Base-by-base conservation (phyloP, 1,140 invertebrate genomes). In the Pomacea maculata region DNA sequence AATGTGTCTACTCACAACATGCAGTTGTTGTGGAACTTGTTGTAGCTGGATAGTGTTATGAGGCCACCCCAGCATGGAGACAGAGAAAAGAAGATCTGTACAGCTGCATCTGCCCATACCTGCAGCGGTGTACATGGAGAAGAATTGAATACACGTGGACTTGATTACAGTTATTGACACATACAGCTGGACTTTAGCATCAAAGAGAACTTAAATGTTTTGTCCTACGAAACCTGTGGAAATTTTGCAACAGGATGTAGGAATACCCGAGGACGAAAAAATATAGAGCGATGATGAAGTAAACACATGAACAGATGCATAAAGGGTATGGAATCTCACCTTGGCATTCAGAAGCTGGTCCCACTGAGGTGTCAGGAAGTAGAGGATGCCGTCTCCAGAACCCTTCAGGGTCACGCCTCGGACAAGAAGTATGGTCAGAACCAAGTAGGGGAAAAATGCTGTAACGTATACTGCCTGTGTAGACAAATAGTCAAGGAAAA, bases 21-120 rank as follows among this genome's bases (percentile, higher is more conserved):
- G 83, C 97, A 95, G 86, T 96, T 96, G 88, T 97, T 97, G 87
- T 96, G 94, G 88, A 96, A 96, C 89, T 95, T 95, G 91, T 97
- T 97, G 92, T 97, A 98, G 87, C 96, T 97, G 34, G 96, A 95
- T 89, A 97, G 97, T 83, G 96, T 96, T 87, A 98, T 97, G 93
- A 97, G 96, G 9, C 96, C 96, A 29, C 97, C 97, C 88, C 97
- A 97, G 1, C 96, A 95, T 68, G 97, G 96, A 68, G 97, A 97
- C 81, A 98, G 94, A 0, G 96, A 97, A 91, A 97, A 97, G 90
- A 98, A 97, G 83, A 96, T 97, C 92, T 98, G 97, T 21, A 96
- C 96, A 21, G 96, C 95, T 19, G 96, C 97, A 92, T 97, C 96
- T 15, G 97, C 95, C 96, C 97, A 97, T 0, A 96, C 95, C 94